Evolutionary conservation across 2,113 vertebrate genomes (phyloP).

Genomic region (Tachuris rubrigastra): DNA sequence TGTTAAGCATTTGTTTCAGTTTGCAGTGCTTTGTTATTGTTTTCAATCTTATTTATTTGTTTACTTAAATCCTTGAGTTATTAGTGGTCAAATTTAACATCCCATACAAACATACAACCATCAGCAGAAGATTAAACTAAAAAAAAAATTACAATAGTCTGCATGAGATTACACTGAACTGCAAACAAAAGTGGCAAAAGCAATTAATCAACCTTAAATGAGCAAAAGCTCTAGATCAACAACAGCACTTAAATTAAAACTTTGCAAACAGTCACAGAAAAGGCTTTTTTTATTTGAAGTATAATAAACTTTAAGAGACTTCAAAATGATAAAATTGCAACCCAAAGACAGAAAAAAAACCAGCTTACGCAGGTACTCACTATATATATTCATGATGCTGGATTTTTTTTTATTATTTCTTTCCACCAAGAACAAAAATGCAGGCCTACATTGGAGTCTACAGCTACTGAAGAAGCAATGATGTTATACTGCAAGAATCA

Average conservation of each 20-base stretch:
- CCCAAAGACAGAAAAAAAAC: not conserved
- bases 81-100: slow-evolving; percentile 27
- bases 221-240: slow-evolving; percentile 48
- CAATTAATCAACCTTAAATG: slow-evolving; percentile 41
- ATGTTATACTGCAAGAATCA: not conserved
- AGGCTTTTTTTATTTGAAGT: not conserved
- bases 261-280: slow-evolving; percentile 5
- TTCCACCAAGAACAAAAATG: not conserved
- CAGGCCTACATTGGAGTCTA: not conserved
- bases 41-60: slow-evolving; percentile 43
- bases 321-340: slow-evolving; percentile 13
- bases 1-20: not conserved
- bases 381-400: not conserved
- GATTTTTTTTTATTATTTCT: not conserved
- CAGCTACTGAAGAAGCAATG: not conserved
- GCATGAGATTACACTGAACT: slow-evolving; percentile 27
- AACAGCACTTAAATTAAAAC: slow-evolving; percentile 22
- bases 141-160: not conserved
- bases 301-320: slow-evolving; percentile 12
- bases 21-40: slow-evolving; percentile 4
- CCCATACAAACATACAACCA: not conserved
- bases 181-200: slow-evolving; percentile 48
- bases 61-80: slow-evolving; percentile 29
- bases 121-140: slow-evolving; percentile 3
- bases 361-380: not conserved